These are phyloP conservation scores for Drosophila kohkoa DNA, from an alignment of 1,140 invertebrate genomes.

Conservation along the genomic window DNA sequence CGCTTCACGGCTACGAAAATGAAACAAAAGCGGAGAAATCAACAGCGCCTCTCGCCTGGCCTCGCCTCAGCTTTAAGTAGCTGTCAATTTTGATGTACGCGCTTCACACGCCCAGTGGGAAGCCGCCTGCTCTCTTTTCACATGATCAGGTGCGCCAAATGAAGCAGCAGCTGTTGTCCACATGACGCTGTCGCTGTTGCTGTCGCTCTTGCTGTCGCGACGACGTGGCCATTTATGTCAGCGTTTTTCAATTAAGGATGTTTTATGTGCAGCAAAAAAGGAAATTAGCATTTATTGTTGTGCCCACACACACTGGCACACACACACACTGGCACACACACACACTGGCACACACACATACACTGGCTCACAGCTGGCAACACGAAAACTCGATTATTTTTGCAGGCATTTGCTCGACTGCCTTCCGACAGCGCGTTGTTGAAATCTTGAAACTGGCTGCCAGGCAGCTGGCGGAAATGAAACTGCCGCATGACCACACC, in stretches of 20 bases:
- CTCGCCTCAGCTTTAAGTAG: conserved; percentile 52
- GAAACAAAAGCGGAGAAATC: conserved; percentile 37
- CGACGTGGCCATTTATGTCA: conserved; percentile 63
- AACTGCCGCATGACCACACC: conserved; percentile 59
- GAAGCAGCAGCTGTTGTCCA: background rate
- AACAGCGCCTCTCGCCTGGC: background rate
- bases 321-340: conserved; percentile 1
- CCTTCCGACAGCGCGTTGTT: conserved; percentile 35
- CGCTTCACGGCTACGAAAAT: conserved; percentile 36
- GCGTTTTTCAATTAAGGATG: conserved; percentile 73
- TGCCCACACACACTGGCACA: conserved; percentile 31
- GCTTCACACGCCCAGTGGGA: conserved; percentile 1
- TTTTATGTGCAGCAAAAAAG: conserved; percentile 65
- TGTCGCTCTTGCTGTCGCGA: background rate
- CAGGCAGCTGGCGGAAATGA: conserved; percentile 66
- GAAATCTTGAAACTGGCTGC: conserved; percentile 29
- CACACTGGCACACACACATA: background rate
- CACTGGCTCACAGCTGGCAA: conserved; percentile 5
- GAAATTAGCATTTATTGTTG: conserved; percentile 82
- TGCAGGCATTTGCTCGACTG: conserved; percentile 49
- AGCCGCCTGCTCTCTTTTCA: background rate
- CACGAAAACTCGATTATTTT: conserved; percentile 66
- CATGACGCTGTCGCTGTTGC: background rate
- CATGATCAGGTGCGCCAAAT: too few relatives aligned
- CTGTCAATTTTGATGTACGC: conserved; percentile 72